Evolutionary conservation across 2,888 invertebrate genomes (phyloP).

Genomic region (Scaptomyza parva): DNA sequence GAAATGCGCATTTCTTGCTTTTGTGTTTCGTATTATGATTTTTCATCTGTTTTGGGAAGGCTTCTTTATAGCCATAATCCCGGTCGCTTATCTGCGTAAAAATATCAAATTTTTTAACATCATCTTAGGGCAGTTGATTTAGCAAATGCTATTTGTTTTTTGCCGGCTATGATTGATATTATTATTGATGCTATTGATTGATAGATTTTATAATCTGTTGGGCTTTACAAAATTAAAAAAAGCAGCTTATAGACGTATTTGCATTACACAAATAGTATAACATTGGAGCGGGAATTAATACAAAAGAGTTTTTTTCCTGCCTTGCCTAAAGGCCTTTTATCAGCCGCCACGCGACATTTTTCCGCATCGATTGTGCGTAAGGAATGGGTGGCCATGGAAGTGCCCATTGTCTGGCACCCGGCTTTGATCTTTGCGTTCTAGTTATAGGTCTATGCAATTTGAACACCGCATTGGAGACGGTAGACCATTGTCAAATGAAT

Average conservation of each 20-base stretch:
- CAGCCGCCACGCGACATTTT: slow-evolving; percentile 78
- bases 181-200: slow-evolving; percentile 70
- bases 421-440: slow-evolving; percentile 68
- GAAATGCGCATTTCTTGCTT: slow-evolving; percentile 72
- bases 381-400: slow-evolving; percentile 20
- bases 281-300: slow-evolving; percentile 36
- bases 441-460: slow-evolving; percentile 26
- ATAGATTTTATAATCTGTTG: slow-evolving; percentile 58
- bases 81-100: slow-evolving; percentile 70
- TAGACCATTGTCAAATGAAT: slow-evolving; percentile 31
- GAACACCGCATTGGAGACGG: slow-evolving; percentile 37
- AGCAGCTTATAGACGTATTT: slow-evolving; percentile 70
- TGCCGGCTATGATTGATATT: slow-evolving; percentile 72
- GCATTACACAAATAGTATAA: slow-evolving; percentile 64
- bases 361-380: slow-evolving; percentile 56
- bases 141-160: slow-evolving; percentile 78
- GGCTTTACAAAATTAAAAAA: slow-evolving; percentile 76
- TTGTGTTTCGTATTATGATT: slow-evolving; percentile 2
- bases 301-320: slow-evolving; percentile 20
- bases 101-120: slow-evolving; percentile 75
- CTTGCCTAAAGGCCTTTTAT: slow-evolving; percentile 59
- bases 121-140: slow-evolving; percentile 70
- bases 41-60: slow-evolving; percentile 26
- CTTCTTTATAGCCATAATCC: slow-evolving; percentile 45
- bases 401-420: slow-evolving; percentile 60